A percentile compares a stretch with the other conserved stretches of the same genome.
phyloP scores from a whole-genome alignment of 2,113 vertebrate genomes.

The Acrocephalus kingi region DNA sequence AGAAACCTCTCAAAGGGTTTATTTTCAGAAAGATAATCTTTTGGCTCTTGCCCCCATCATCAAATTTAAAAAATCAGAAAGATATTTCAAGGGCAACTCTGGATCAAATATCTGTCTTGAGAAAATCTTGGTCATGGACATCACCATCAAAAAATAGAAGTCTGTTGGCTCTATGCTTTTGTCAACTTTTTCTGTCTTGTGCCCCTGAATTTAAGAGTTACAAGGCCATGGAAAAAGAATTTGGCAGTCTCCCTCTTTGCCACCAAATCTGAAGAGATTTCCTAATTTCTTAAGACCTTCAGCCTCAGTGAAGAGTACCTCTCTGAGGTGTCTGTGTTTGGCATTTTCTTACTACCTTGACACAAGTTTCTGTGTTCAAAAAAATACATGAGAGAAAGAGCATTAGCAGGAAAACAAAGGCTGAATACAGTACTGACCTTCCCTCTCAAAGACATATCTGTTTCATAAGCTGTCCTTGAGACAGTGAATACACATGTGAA shows the following conservation, averaged over 20 bases:
- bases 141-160: not conserved
- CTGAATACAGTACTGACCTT: not conserved
- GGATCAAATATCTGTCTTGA: not conserved
- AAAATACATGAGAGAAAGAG: not conserved
- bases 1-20: not conserved
- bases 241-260: not conserved
- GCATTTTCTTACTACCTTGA: not conserved
- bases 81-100: not conserved
- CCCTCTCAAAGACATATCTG: not conserved
- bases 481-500: not conserved
- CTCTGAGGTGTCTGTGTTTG: fast-evolving
- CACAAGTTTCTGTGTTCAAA: not conserved
- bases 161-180: not conserved
- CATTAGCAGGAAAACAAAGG: not conserved
- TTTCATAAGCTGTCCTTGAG: not conserved
- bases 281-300: not conserved
- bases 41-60: not conserved
- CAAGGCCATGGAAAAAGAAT: not conserved
- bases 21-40: not conserved
- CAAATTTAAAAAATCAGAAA: not conserved
- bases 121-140: not conserved
- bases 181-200: not conserved
- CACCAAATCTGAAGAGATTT: not conserved
- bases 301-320: not conserved
- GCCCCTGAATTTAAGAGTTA: not conserved